phyloP scores from a whole-genome alignment of 2,797 vertebrate genomes.

The Chaetodon trifasciatus region DNA sequence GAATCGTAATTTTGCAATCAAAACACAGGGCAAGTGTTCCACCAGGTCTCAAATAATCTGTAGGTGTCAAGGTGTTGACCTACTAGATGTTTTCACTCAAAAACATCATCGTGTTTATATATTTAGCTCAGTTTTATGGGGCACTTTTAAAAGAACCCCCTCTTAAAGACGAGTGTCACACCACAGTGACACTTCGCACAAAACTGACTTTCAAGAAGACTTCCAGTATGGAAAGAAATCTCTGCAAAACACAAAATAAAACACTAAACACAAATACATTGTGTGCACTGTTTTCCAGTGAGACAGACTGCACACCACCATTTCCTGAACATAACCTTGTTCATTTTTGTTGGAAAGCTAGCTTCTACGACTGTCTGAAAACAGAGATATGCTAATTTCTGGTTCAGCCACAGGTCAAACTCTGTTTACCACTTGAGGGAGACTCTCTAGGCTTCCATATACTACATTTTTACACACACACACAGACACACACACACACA shows the following conservation, averaged over 20 bases:
- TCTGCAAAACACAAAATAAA: neutral
- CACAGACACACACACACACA: neutral
- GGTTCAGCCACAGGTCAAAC: conserved; percentile 52
- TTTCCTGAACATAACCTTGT: conserved; percentile 16
- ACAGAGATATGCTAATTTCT: conserved; percentile 5
- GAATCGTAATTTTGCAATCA: neutral
- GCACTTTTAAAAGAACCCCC: neutral
- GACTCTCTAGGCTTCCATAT: conserved; percentile 2
- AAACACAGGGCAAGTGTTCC: neutral
- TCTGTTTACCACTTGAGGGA: conserved; percentile 37
- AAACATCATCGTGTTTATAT: neutral
- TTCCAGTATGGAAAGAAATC: neutral
- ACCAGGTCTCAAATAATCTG: neutral
- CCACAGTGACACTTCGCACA: neutral
- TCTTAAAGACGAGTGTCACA: neutral
- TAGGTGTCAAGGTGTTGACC: neutral
- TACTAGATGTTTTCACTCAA: neutral
- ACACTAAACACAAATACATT: conserved; percentile 19
- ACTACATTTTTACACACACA: too few species aligned
- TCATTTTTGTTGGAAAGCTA: conserved; percentile 9
- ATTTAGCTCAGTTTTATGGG: neutral
- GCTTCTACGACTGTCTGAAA: conserved; percentile 20
- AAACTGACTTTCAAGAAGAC: neutral
- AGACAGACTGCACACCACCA: neutral
- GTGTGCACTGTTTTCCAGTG: neutral